These are phyloP conservation scores for Panurus biarmicus DNA, from an alignment of 2,113 vertebrate genomes.

Conservation along the genomic window DNA sequence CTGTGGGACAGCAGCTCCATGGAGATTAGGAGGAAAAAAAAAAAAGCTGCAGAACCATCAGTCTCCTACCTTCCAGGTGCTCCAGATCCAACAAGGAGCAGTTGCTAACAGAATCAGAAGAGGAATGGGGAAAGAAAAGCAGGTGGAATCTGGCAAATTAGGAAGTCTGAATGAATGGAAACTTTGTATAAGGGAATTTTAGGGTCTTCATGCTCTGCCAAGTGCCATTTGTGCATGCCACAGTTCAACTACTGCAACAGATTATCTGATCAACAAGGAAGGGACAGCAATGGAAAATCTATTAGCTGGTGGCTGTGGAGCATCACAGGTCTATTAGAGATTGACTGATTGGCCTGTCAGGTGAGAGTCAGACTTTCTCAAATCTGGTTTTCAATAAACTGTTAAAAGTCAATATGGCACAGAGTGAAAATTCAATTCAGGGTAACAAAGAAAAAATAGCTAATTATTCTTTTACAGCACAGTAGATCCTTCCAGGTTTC, in stretches of 20 bases:
- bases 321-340: conserved; percentile 56
- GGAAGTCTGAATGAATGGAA: neutral
- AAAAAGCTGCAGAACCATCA: neutral
- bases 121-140: neutral
- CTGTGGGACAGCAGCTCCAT: no score
- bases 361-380: conserved; percentile 34
- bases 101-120: neutral
- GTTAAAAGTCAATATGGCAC: conserved; percentile 57
- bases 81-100: neutral
- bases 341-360: conserved; percentile 47
- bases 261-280: conserved; percentile 16
- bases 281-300: conserved; percentile 34
- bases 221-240: neutral
- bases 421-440: conserved; percentile 66
- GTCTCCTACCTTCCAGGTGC: neutral
- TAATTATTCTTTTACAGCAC: conserved; percentile 63
- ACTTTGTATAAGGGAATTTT: neutral
- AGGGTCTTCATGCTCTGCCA: neutral
- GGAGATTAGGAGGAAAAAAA: no score
- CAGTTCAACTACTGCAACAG: neutral
- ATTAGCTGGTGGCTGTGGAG: conserved; percentile 28
- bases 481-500: conserved; percentile 12
- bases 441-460: conserved; percentile 27
- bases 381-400: conserved; percentile 62
- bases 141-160: neutral